phyloP scores from a whole-genome alignment of 2,797 vertebrate genomes.

The Scolopax bukidnonensis region DNA sequence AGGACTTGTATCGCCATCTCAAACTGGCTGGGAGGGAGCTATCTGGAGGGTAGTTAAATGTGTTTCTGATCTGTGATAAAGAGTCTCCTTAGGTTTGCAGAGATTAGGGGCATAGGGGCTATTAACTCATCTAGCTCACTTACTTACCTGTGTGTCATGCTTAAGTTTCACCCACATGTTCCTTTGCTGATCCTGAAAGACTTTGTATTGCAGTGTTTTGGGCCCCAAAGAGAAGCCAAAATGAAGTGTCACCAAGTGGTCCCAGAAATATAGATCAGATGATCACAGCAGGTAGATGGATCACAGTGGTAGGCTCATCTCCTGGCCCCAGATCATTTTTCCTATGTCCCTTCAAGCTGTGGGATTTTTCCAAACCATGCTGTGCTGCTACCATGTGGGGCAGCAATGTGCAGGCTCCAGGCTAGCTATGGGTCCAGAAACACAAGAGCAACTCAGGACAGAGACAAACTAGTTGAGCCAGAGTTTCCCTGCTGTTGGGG shows the following conservation, averaged over 20 bases:
- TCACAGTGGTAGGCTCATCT: neutral
- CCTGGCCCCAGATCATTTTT: fast-evolving
- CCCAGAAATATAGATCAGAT: neutral
- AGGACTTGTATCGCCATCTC: neutral
- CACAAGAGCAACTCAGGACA: neutral
- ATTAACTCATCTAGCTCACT: neutral
- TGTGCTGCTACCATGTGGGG: neutral
- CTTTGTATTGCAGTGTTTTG: neutral
- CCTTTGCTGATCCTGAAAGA: neutral
- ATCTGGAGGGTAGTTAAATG: neutral
- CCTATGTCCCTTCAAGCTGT: fast-evolving
- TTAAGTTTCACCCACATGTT: neutral
- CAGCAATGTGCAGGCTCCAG: neutral
- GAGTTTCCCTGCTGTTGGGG: neutral
- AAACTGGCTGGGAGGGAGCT: neutral
- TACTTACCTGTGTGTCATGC: neutral
- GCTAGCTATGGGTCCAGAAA: neutral
- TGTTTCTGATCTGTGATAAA: neutral
- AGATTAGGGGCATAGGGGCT: neutral
- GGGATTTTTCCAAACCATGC: neutral
- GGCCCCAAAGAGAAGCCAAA: neutral
- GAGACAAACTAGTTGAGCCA: neutral
- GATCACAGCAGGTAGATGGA: fast-evolving
- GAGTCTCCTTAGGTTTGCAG: neutral
- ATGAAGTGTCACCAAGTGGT: neutral